Evolutionary conservation across 2,888 invertebrate species (phyloP), one percentile per base, ranked within the genome.

Genomic region (Apamea monoglypha): DNA sequence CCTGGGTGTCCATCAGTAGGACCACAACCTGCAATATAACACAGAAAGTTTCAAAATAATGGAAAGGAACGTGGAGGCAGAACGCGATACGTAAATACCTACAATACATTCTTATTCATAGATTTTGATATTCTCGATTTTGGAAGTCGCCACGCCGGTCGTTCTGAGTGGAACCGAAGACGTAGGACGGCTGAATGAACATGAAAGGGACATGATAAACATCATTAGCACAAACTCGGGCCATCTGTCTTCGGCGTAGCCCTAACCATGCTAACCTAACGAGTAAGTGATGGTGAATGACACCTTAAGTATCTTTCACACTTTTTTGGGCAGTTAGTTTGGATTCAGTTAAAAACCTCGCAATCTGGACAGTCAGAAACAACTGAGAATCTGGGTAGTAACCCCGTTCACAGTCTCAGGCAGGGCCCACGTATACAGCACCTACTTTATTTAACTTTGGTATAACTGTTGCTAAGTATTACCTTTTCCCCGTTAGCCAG

Each of bases 1-100:
- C 99, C 95, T 99, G 99, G 8, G 99, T 99, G 95, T 99, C 99
- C 97, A 99, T 98, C 90, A 99, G 96, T 85, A 99, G 97, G 59
- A 99, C 98, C 81, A 98, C 99, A 78, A 99, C 98, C 98, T 98
- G 95, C 47, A 92, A 53, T 8, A n/a, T 3, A 40, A 7, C 47
- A n/a, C 25, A n/a, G 0, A 56, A 10, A 56, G 4, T 12, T 56
- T 56, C 25, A 56, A 12, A 56, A 25, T 56, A 25, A 56, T 56
- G 56, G 25, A n/a, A 8, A 56, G 56, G 12, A 50, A 50, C 18
- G 50, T 5, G 8, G 25, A 74, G 1, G 25, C 2, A 40, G 16
- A 50, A 21, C 6, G 21, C 18, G 50, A 50, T 14, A 21, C 53
- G 53, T 53, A 21, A 21, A 53, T 53, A 53, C 12, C 56, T n/a